Evolutionary conservation across 2,113 vertebrate species (phyloP).

Genomic region (Verasper variegatus): DNA sequence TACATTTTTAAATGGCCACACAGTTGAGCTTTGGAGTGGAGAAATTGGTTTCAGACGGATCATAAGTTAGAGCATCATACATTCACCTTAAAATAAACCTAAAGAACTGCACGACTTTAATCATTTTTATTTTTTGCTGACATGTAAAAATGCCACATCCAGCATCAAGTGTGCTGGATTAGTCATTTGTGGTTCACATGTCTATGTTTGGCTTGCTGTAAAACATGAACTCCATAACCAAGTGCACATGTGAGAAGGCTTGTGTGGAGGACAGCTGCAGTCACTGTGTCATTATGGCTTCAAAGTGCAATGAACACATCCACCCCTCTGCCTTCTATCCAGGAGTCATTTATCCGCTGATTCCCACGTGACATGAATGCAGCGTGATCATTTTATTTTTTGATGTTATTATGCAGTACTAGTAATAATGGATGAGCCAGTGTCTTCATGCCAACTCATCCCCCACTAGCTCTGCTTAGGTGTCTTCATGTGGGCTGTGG

Average conservation of each 20-base stretch:
- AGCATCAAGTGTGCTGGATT: constrained; percentile 28
- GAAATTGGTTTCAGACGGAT: background rate
- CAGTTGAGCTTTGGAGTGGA: background rate
- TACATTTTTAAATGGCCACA: background rate
- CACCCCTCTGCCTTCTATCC: background rate
- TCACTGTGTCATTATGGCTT: constrained; percentile 14
- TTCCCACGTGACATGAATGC: constrained; percentile 1
- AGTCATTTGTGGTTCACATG: constrained; percentile 59
- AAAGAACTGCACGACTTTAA: constrained; percentile 34
- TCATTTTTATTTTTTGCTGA: constrained; percentile 12
- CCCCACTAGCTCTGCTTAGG: background rate
- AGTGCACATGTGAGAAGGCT: constrained; percentile 57
- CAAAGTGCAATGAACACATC: background rate
- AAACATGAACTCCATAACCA: constrained; percentile 60
- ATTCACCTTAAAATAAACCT: constrained; percentile 21
- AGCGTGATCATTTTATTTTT: background rate
- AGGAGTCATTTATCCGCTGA: constrained; percentile 3
- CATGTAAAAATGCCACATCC: background rate
- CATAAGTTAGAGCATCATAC: background rate
- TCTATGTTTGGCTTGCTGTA: constrained; percentile 61
- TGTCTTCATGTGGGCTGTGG: background rate
- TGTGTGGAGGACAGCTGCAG: constrained; percentile 25
- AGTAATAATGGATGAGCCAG: background rate
- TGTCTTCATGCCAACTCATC: background rate
- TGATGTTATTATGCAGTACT: background rate